These are phyloP conservation scores for Troides aeacus DNA, from an alignment of 2,888 invertebrate genomes.

Conservation along the genomic window DNA sequence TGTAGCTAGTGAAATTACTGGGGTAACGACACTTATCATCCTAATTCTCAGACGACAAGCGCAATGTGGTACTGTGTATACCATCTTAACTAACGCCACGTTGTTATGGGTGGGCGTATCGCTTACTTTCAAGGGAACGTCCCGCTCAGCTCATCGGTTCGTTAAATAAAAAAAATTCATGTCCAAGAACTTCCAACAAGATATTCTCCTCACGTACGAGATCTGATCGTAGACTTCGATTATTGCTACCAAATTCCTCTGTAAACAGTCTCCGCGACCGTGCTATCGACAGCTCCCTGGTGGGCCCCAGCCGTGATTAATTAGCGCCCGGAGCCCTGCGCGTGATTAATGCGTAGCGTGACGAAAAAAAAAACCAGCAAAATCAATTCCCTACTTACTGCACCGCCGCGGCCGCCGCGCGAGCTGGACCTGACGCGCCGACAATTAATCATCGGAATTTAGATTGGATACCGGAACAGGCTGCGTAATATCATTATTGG, in stretches of 20 bases:
- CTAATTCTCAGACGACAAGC: no score
- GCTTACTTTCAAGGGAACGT: no score
- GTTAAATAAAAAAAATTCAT: no score
- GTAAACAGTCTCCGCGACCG: conserved; percentile 27
- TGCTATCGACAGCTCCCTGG: conserved; percentile 30
- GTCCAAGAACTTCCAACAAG: neutral
- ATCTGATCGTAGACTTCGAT: conserved; percentile 35
- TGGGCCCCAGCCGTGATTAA: conserved; percentile 36
- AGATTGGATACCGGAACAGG: conserved; percentile 13
- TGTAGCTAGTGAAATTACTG: no score
- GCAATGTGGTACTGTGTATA: no score
- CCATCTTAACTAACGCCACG: no score
- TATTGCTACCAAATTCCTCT: conserved; percentile 29
- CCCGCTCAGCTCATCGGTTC: no score
- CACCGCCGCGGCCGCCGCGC: neutral
- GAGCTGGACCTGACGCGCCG: conserved; percentile 17
- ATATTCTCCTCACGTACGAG: conserved; percentile 24
- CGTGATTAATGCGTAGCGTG: conserved; percentile 38
- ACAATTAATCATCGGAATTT: conserved; percentile 22
- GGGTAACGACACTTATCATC: no score
- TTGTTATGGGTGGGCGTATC: no score
- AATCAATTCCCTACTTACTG: conserved; percentile 35
- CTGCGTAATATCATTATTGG: no score
- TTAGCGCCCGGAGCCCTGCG: conserved; percentile 32
- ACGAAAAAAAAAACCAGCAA: conserved; percentile 35